phyloP scores from a whole-genome alignment of 1,140 invertebrate species.

The Sitophilus oryzae region DNA sequence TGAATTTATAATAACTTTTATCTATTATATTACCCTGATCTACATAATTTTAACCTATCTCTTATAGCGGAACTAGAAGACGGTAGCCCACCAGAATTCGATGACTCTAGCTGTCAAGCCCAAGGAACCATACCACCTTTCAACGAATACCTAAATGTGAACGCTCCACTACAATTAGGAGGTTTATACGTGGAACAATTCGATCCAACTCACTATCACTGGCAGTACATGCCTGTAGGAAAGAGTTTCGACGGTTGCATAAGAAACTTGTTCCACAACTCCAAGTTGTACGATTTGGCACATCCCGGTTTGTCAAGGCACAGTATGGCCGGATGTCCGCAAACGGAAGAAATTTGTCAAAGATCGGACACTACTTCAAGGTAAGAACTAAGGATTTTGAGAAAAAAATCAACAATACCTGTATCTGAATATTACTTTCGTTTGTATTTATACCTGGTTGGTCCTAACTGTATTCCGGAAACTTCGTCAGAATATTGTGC shows the following conservation, averaged over 20 bases:
- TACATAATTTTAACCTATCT: no score
- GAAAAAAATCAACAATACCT: no score
- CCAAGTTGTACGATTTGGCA: slow-evolving; percentile 88
- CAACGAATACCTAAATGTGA: slow-evolving; percentile 95
- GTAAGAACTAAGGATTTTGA: no score
- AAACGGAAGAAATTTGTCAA: slow-evolving; percentile 83
- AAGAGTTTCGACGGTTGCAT: slow-evolving; percentile 94
- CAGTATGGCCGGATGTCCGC: slow-evolving; percentile 80
- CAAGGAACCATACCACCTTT: slow-evolving; percentile 85
- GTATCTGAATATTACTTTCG: no score
- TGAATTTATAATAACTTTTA: no score
- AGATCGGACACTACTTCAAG: slow-evolving; percentile 72
- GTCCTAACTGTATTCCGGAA: no score
- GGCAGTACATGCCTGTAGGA: slow-evolving; percentile 78
- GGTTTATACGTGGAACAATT: slow-evolving; percentile 82
- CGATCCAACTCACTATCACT: slow-evolving; percentile 77
- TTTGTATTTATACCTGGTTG: no score
- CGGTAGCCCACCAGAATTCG: slow-evolving; percentile 76
- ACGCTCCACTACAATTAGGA: slow-evolving; percentile 89
- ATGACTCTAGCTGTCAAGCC: slow-evolving; percentile 82
- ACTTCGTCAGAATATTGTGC: no score
- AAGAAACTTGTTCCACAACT: slow-evolving; percentile 91
- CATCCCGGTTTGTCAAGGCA: slow-evolving; percentile 78
- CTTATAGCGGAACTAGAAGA: slow-evolving; percentile 77
- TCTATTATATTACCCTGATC: no score